Percentiles rank a stretch among this genome's conserved stretches.
Conservation (phyloP, 2,888 invertebrate species). For the Acholoe squamosa region DNA sequence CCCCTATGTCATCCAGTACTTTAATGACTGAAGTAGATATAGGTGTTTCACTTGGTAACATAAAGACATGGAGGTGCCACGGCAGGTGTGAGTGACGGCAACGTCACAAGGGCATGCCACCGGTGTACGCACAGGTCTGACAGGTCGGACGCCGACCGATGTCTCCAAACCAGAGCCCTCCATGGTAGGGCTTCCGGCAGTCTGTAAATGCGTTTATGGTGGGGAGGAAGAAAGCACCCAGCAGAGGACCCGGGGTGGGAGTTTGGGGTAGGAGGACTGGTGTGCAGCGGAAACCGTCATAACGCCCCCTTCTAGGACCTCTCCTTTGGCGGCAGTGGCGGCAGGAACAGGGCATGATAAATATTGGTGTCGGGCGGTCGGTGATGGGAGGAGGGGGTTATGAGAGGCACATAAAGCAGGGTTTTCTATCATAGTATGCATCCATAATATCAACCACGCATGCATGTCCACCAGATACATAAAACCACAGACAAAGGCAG, state of each 20-base stretch:
- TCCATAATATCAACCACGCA: conserved; percentile 3
- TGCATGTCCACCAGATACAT: background rate
- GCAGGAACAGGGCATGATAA: background rate
- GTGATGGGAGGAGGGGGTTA: background rate
- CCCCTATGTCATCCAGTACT: no score
- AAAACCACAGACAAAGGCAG: conserved; percentile 1
- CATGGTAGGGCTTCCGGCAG: background rate
- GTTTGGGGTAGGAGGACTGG: background rate
- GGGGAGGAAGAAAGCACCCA: background rate
- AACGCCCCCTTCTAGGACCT: background rate
- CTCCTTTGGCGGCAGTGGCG: background rate
- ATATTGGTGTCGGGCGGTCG: no score
- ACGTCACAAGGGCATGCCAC: background rate
- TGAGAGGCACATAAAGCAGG: background rate
- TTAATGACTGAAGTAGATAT: no score
- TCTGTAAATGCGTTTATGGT: background rate
- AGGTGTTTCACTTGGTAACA: background rate
- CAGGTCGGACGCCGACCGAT: background rate
- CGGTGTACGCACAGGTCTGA: background rate
- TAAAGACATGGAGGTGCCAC: background rate
- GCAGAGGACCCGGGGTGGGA: background rate
- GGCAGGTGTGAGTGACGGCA: conserved; percentile 28
- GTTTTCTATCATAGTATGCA: background rate
- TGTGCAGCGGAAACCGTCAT: background rate
- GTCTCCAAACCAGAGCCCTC: background rate